Base-by-base conservation (phyloP, 1,140 invertebrate species). In the Trissolcus basalis region DNA sequence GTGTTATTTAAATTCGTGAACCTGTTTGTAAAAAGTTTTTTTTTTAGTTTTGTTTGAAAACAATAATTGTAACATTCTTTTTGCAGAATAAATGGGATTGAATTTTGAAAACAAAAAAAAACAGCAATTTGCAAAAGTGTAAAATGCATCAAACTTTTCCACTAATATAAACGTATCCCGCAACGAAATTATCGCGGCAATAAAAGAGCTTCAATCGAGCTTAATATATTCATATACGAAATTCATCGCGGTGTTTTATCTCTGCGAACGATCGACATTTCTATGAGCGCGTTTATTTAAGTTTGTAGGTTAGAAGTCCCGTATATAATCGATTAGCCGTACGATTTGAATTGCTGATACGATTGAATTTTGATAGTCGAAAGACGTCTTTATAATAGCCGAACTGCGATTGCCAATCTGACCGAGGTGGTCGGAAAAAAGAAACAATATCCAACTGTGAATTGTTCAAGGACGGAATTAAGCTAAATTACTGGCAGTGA, bases 341-440 rank as follows among this genome's bases (percentile, higher is more conserved):
- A 27, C 13, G 39, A 65, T 72, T 65, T 51, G 53, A 72, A 64
- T 64, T 58, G 47, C 53, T 43, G 53, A 61, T 59, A 53, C 53
- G 41, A 64, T 72, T 64, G 54, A 64, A 51, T 58, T 64, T 63
- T 58, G 59, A 72, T 72, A 64, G 53, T 64, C 41, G 47, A 50
- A 63, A 53, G 43, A 59, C 36, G 45, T 51, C 39, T 59, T 16
- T 45, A 53, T 39, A 35, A n/a, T 58, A 54, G n/a, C 14, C 41
- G 39, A 4, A 49, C 35, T 41, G 43, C 19, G 53, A 56, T 43
- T 56, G 33, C 12, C 12, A 33, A 43, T 56, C 14, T 10, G 41
- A 41, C 15, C 58, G 14, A 3, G 12, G 14, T 7, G 32, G 6
- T 64, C 0, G 7, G 14, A 49, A 6, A 39, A 51, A n/a, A n/a